These are phyloP conservation scores for Punctoribates punctum DNA, from an alignment of 2,888 invertebrate genomes.

Conservation along the genomic window DNA sequence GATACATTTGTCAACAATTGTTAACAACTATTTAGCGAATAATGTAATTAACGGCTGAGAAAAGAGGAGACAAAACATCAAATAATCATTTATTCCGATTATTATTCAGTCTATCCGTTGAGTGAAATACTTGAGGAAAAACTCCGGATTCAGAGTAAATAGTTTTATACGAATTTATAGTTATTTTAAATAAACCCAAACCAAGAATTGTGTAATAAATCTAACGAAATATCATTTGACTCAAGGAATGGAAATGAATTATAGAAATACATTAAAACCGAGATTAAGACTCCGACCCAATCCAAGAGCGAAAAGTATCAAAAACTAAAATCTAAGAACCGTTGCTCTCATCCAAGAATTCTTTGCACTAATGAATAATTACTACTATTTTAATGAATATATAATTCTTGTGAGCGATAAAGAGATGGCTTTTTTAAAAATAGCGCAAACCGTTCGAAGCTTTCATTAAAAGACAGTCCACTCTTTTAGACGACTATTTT, in stretches of 20 bases:
- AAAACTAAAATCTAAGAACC: conserved; percentile 9
- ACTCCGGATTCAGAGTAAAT: too few relatives aligned
- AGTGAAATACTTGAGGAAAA: too few relatives aligned
- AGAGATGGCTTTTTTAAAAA: conserved; percentile 19
- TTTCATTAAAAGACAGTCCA: too few relatives aligned
- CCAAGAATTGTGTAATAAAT: background rate
- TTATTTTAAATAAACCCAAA: background rate
- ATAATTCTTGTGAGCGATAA: conserved; percentile 15
- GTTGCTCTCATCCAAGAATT: background rate
- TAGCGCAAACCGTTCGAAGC: conserved; percentile 9
- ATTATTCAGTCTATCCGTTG: background rate
- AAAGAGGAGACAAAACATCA: background rate
- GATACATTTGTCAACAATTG: conserved; percentile 37
- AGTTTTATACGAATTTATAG: too few relatives aligned
- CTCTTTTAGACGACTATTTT: too few relatives aligned
- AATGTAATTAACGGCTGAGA: conserved; percentile 1
- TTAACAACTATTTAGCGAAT: conserved; percentile 33
- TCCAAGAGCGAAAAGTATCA: background rate
- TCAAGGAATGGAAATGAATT: background rate
- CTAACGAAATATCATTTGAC: background rate
- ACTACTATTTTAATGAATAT: conserved; percentile 27
- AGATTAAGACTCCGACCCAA: background rate
- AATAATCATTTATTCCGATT: background rate
- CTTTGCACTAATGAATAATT: conserved; percentile 13
- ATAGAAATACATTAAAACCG: background rate